Evolutionary conservation across 2,888 invertebrate genomes (phyloP).

Genomic region (Caenorhabditis zanzibari): DNA sequence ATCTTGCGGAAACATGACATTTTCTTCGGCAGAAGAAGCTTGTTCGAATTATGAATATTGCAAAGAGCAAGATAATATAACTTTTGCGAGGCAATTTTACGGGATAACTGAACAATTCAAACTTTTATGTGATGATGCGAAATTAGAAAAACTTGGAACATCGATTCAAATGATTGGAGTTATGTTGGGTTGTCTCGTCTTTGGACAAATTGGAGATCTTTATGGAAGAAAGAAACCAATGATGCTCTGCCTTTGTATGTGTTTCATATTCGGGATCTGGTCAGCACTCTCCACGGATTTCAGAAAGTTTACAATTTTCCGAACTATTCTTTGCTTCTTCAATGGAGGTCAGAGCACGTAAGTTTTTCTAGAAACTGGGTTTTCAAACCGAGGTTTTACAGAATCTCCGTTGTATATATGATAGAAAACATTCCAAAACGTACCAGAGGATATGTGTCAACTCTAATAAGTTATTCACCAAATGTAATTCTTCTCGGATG

Average conservation of each 20-base stretch:
- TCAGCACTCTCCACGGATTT: slow-evolving; percentile 73
- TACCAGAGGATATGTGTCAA: slow-evolving; percentile 52
- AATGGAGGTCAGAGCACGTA: slow-evolving; percentile 79
- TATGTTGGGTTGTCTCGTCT: slow-evolving; percentile 78
- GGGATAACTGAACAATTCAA: slow-evolving; percentile 63
- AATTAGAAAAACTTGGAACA: slow-evolving; percentile 75
- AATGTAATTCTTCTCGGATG: slow-evolving; percentile 67
- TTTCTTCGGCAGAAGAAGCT: slow-evolving; percentile 54
- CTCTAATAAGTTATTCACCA: slow-evolving; percentile 63
- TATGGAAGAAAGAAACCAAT: slow-evolving; percentile 76
- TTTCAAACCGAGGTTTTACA: too few relatives aligned
- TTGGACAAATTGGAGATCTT: slow-evolving; percentile 74
- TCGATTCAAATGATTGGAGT: slow-evolving; percentile 79
- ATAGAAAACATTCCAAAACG: slow-evolving; percentile 65
- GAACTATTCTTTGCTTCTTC: slow-evolving; percentile 76
- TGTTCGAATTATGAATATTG: slow-evolving; percentile 39
- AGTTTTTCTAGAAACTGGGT: too few relatives aligned
- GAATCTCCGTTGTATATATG: slow-evolving; percentile 65
- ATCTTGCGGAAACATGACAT: slow-evolving; percentile 57
- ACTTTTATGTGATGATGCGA: slow-evolving; percentile 65
- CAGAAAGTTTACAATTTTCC: slow-evolving; percentile 72
- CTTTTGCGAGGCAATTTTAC: slow-evolving; percentile 56
- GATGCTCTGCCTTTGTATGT: slow-evolving; percentile 73
- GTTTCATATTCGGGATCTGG: slow-evolving; percentile 68
- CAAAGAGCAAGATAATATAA: slow-evolving; percentile 22